phyloP scores from a whole-genome alignment of 2,888 invertebrate genomes.

The Orthosia gracilis region DNA sequence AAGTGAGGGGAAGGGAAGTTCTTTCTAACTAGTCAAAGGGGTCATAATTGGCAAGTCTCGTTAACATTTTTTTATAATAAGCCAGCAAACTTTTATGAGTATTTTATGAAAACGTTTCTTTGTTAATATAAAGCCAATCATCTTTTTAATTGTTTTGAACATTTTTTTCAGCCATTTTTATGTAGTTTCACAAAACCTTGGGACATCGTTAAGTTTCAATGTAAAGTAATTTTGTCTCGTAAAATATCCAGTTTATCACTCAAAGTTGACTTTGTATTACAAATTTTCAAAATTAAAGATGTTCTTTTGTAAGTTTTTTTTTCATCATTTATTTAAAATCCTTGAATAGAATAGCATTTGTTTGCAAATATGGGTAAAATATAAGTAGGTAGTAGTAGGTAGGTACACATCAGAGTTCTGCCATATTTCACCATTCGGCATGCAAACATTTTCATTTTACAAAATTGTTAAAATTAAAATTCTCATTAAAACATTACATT shows the following conservation, averaged over 20 bases:
- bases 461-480: too few relatives aligned
- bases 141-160: slow-evolving; percentile 69
- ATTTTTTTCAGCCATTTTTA: slow-evolving; percentile 56
- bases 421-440: too few relatives aligned
- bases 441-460: too few relatives aligned
- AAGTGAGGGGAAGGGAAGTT: slow-evolving; percentile 29
- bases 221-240: slow-evolving; percentile 32
- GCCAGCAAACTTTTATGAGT: slow-evolving; percentile 85
- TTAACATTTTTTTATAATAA: slow-evolving; percentile 86
- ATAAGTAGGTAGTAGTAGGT: too few relatives aligned
- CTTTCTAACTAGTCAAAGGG: slow-evolving; percentile 67
- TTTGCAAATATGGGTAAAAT: too few relatives aligned
- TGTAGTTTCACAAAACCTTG: slow-evolving; percentile 40
- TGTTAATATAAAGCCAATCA: slow-evolving; percentile 82
- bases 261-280: neutral
- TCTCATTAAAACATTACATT: too few relatives aligned
- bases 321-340: too few relatives aligned
- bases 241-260: slow-evolving; percentile 15
- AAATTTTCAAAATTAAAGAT: too few relatives aligned
- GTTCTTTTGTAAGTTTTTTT: too few relatives aligned
- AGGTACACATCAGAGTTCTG: too few relatives aligned
- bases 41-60: slow-evolving; percentile 84
- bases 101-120: slow-evolving; percentile 83
- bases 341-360: too few relatives aligned
- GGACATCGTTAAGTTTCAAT: slow-evolving; percentile 46